Base-by-base conservation (phyloP, 2,888 invertebrate species). In the Tortrix viridana region DNA sequence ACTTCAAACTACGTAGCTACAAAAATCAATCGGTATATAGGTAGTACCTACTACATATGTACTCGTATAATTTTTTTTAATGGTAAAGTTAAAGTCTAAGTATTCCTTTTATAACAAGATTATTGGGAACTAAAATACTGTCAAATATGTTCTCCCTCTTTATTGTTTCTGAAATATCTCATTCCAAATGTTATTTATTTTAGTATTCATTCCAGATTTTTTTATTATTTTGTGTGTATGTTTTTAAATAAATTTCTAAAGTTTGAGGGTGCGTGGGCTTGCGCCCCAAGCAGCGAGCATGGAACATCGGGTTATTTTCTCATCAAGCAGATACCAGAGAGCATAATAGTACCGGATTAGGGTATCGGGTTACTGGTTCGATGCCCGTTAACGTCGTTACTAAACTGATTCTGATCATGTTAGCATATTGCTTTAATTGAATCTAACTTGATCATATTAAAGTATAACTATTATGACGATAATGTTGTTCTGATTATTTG, bases 221-320 rank as follows among this genome's bases (percentile, higher is more conserved):
- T n/a, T n/a, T n/a, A n/a, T n/a, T n/a, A n/a, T n/a, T n/a, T n/a
- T n/a, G n/a, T n/a, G n/a, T n/a, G n/a, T n/a, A n/a, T n/a, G 26
- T 4, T 5, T 26, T 5, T 26, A 26, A 3, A 26, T 5, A 1
- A n/a, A n/a, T 14, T 1, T 16, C 50, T 26, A 62, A 49, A 63
- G 57, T 48, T 63, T 58, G 58, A 57, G 56, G 19, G 18, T 19
- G 20, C 22, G 5, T 20, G 38, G 1, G 23, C 26, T 14, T 32
- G 12, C 19, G 56, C 16, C 50, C 50, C 53, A 41, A 41, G 50
- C 46, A 56, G 37, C 19, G 72, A 71, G 77, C 85, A 79, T 82
- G 75, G 73, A 79, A 73, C 79, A 85, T 85, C 79, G 72, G 78
- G 82, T 88, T 86, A 85, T 84, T 75, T 82, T 86, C 84, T 84